Evolutionary conservation across 2,113 vertebrate species (phyloP).

Genomic region (Elaphurus davidianus): DNA sequence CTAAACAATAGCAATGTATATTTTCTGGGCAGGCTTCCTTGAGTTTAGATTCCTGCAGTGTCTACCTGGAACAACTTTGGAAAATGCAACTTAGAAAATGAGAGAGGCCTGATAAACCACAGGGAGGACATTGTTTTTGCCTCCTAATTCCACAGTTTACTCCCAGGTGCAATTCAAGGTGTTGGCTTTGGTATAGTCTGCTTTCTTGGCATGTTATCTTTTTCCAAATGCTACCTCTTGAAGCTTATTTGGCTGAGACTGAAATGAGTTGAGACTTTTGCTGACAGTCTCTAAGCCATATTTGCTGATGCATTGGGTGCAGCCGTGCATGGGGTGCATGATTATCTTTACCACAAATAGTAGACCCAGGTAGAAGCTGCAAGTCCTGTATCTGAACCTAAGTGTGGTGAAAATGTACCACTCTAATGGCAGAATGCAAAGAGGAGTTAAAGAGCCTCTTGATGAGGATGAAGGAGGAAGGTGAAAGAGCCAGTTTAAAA

Average conservation of each 20-base stretch:
- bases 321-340: background rate
- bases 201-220: background rate
- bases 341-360: constrained; percentile 19
- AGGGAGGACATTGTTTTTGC: background rate
- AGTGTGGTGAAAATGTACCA: background rate
- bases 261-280: constrained; percentile 28
- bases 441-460: background rate
- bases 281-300: background rate
- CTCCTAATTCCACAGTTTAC: background rate
- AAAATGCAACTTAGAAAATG: background rate
- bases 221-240: background rate
- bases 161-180: background rate
- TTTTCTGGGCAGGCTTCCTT: background rate
- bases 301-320: background rate
- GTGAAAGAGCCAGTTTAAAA: background rate
- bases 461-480: background rate
- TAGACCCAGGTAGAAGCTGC: background rate
- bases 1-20: background rate
- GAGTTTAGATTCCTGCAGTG: background rate
- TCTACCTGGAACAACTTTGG: background rate
- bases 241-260: background rate
- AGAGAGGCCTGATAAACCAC: background rate
- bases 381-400: background rate
- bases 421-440: background rate
- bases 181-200: background rate